A percentile compares a stretch with the other conserved stretches of the same genome.
These are phyloP conservation scores for Neocloeon triangulifer DNA, from an alignment of 1,140 invertebrate genomes.

Conservation along the genomic window DNA sequence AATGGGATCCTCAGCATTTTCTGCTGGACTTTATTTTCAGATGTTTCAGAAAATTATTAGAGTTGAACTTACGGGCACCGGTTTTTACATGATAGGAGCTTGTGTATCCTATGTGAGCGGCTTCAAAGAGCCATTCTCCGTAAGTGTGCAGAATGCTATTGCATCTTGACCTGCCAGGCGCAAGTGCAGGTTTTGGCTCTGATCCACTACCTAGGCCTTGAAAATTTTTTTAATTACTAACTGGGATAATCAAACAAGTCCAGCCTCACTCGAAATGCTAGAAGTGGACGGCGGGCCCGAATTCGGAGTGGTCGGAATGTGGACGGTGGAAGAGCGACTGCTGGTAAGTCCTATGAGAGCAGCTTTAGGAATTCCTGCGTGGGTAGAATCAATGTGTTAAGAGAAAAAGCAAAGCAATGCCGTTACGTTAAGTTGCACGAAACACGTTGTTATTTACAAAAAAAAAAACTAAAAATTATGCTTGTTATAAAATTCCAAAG, in stretches of 20 bases:
- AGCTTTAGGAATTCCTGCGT: constrained; percentile 49
- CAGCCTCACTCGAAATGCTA: constrained; percentile 34
- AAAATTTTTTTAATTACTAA: too few relatives aligned
- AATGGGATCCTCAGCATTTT: too few relatives aligned
- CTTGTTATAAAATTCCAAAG: constrained; percentile 12
- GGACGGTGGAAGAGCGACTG: constrained; percentile 36
- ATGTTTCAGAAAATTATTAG: too few relatives aligned
- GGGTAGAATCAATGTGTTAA: too few relatives aligned
- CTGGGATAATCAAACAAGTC: too few relatives aligned
- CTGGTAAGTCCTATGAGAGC: constrained; percentile 52
- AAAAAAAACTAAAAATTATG: constrained; percentile 10
- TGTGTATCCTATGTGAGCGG: constrained; percentile 63
- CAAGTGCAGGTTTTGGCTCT: constrained; percentile 29
- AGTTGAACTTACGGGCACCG: neutral
- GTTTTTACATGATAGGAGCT: constrained; percentile 6
- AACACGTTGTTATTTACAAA: neutral
- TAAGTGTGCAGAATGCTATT: constrained; percentile 89
- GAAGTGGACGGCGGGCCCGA: constrained; percentile 42
- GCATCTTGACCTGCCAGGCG: constrained; percentile 62
- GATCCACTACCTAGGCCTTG: too few relatives aligned
- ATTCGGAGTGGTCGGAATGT: constrained; percentile 39
- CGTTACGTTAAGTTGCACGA: constrained; percentile 4
- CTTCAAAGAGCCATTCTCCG: constrained; percentile 92
- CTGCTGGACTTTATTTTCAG: too few relatives aligned
- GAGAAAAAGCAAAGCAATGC: too few relatives aligned